Conservation (phyloP, 1,140 invertebrate genomes). For the Bicyclus anynana region DNA sequence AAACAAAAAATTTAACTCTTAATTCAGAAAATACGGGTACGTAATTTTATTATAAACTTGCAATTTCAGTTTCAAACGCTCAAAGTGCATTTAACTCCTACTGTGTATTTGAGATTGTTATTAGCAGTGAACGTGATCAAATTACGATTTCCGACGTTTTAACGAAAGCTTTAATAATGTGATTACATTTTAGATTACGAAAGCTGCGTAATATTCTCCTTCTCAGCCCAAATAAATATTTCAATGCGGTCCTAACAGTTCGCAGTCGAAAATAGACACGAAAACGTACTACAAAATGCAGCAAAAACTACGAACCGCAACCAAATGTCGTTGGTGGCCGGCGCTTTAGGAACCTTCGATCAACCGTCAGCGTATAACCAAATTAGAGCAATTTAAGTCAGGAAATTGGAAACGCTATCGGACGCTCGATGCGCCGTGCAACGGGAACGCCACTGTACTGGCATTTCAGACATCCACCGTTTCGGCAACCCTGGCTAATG, state of each 20-base stretch:
- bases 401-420: constrained; percentile 75
- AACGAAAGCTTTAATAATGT: neutral
- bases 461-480: constrained; percentile 71
- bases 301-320: constrained; percentile 47
- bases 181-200: too few relatives aligned
- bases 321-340: constrained; percentile 32
- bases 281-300: constrained; percentile 12
- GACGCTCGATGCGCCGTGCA: constrained; percentile 55
- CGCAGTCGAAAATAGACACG: neutral
- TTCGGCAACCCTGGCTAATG: constrained; percentile 67
- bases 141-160: constrained; percentile 6
- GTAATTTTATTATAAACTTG: constrained; percentile 42
- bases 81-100: constrained; percentile 12
- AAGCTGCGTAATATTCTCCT: neutral
- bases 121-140: constrained; percentile 14
- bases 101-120: constrained; percentile 12
- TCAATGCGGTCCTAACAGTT: constrained; percentile 1
- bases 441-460: constrained; percentile 49
- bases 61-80: constrained; percentile 15
- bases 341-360: constrained; percentile 59
- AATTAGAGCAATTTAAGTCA: constrained; percentile 76
- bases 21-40: constrained; percentile 37
- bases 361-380: constrained; percentile 69
- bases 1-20: constrained; percentile 50
- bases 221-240: neutral